Conservation (phyloP, 2,888 invertebrate genomes). For the Rapana venosa region DNA sequence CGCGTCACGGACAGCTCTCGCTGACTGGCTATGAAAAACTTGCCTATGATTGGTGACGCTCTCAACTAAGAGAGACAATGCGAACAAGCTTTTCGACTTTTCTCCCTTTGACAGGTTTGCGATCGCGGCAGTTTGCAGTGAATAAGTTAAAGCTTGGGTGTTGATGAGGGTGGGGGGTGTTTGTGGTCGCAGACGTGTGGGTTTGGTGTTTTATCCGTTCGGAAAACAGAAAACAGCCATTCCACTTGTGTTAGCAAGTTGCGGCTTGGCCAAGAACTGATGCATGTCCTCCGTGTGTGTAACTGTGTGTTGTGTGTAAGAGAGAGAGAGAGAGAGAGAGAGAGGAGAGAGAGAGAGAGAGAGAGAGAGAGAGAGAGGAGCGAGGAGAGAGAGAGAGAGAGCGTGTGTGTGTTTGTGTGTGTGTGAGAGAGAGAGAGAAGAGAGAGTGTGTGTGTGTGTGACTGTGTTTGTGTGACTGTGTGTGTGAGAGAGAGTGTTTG, state of each 20-base stretch:
- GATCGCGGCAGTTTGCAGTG: background rate
- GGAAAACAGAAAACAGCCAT: background rate
- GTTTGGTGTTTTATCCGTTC: background rate
- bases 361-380: too few relatives aligned
- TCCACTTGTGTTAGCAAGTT: background rate
- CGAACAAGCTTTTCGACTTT: conserved; percentile 18
- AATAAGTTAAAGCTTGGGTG: background rate
- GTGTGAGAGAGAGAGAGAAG: background rate
- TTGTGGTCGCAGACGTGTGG: background rate
- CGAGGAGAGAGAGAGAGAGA: background rate
- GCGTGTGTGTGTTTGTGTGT: too few relatives aligned
- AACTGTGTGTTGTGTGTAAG: too few relatives aligned
- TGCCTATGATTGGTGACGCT: background rate
- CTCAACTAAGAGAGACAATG: conserved; percentile 9
- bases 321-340: too few relatives aligned
- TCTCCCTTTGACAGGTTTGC: background rate
- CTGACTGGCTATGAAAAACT: background rate
- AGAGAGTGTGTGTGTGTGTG: background rate
- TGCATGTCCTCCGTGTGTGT: too few relatives aligned
- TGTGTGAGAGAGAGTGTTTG: too few relatives aligned
- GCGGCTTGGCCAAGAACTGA: too few relatives aligned
- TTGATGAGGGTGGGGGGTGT: conserved; percentile 13
- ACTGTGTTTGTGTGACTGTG: background rate
- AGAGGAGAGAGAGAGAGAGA: too few relatives aligned
- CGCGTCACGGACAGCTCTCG: background rate